phyloP scores from a whole-genome alignment of 2,797 vertebrate genomes.

The Chloroceryle amazona region DNA sequence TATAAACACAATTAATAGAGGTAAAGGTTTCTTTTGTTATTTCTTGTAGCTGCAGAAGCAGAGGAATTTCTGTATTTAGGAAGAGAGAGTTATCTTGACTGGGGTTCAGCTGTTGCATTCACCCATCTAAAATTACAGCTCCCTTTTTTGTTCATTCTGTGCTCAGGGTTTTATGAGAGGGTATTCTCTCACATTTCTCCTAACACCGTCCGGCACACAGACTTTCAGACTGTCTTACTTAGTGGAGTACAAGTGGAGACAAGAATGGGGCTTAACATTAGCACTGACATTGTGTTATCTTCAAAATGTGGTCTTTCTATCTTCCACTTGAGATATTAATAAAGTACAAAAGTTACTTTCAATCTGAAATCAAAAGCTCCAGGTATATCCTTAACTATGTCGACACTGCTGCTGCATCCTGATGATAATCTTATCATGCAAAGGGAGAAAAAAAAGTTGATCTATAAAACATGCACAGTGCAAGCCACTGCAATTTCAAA shows the following conservation, averaged over 20 bases:
- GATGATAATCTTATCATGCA: constrained; percentile 62
- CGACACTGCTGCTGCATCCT: constrained; percentile 7
- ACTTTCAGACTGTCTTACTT: constrained; percentile 12
- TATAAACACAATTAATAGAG: constrained; percentile 20
- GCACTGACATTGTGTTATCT: constrained; percentile 52
- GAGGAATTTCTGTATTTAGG: constrained; percentile 6
- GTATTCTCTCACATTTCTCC: constrained; percentile 29
- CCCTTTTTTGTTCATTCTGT: not conserved
- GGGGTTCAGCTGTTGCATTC: constrained; percentile 2
- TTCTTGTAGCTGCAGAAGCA: constrained; percentile 17
- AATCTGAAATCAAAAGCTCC: constrained; percentile 42
- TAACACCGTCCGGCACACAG: constrained; percentile 15
- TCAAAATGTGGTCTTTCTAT: constrained; percentile 43
- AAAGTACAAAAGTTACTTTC: constrained; percentile 55
- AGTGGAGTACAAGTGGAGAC: not conserved
- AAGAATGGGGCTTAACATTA: constrained; percentile 46
- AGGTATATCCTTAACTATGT: constrained; percentile 50
- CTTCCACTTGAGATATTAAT: constrained; percentile 62
- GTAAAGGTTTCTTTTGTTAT: constrained; percentile 15
- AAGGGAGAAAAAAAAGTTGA: not conserved
- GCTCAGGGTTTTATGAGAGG: not conserved
- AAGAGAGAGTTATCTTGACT: not conserved
- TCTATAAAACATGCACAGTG: constrained; percentile 25
- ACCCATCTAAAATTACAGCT: not conserved
- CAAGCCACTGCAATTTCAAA: constrained; percentile 31